Evolutionary conservation across 2,888 invertebrate species (phyloP), one percentile per base, ranked within the genome.

Genomic region (Eupelmus urozonus): DNA sequence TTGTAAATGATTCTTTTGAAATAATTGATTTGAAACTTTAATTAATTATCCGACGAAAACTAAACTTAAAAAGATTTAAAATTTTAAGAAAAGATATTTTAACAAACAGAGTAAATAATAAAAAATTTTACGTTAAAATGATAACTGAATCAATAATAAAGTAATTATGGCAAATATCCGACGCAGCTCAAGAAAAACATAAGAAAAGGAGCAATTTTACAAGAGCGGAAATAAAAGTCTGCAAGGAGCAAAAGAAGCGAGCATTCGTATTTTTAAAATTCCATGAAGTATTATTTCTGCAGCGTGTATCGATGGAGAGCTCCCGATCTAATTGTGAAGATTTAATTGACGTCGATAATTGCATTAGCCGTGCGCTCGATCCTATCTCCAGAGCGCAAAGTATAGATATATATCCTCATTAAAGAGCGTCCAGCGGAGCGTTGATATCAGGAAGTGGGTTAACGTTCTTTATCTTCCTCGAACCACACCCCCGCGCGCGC

Each of bases 361-460:
- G 9, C 4, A 13, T 63, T 42, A 63, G 2, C 2, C 42, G 34
- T 2, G 20, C n/a, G 20, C n/a, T 11, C n/a, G 5, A 5, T 16
- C 4, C 5, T 16, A 45, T 11, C 29, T 11, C 16, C 20, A 7
- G 18, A 4, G 18, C 23, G 0, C 25, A 53, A 67, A 67, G 27
- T 67, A 34, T 13, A 34, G 34, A 20, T 51, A 53, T 4, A 53
- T 53, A 53, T 25, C 9, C 42, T 57, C 27, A 45, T 69, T 23
- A 57, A 57, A 57, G n/a, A 20, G 18, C 57, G 27, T 55, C 25
- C 45, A 57, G 57, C 7, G 9, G 42, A 27, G 70, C 49, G 57
- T 59, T 45, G 45, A 40, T 60, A 51, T 34, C 45, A 18, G 60
- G 29, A 71, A 60, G 71, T 60, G 45, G 71, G 71, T 71, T 71